phyloP scores from a whole-genome alignment of 2,888 invertebrate genomes.

The Cantharis lateralis region DNA sequence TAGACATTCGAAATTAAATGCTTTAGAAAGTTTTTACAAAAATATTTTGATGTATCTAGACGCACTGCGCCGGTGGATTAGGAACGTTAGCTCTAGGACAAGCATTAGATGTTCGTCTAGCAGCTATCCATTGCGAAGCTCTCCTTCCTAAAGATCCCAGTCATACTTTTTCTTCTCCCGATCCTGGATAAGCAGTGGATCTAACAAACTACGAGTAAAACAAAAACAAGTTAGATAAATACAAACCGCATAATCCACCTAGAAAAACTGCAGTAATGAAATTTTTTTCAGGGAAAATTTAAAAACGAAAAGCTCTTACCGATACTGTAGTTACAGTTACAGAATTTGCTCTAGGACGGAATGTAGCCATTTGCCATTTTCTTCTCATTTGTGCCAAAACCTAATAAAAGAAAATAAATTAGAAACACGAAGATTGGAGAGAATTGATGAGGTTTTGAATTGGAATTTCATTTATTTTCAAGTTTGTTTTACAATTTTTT shows the following conservation, averaged over 20 bases:
- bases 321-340: constrained; percentile 87
- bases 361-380: constrained; percentile 75
- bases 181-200: constrained; percentile 65
- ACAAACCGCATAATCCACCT: not conserved
- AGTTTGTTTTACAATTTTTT: not conserved
- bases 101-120: constrained; percentile 45
- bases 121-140: constrained; percentile 49
- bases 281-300: not conserved
- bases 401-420: constrained; percentile 48
- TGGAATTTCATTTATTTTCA: not conserved
- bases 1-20: not conserved
- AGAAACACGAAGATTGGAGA: not conserved
- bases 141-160: constrained; percentile 62
- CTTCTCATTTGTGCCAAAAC: constrained; percentile 81
- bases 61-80: constrained; percentile 43
- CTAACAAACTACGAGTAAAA: constrained; percentile 71
- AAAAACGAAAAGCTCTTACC: constrained; percentile 62
- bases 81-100: constrained; percentile 48
- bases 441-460: not conserved
- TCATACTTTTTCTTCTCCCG: constrained; percentile 84
- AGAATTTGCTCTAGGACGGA: constrained; percentile 80
- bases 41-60: constrained; percentile 31
- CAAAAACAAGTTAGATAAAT: not conserved
- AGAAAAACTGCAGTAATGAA: not conserved
- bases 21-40: not conserved